phyloP scores from a whole-genome alignment of 2,113 vertebrate species.

The Prionailurus viverrinus region DNA sequence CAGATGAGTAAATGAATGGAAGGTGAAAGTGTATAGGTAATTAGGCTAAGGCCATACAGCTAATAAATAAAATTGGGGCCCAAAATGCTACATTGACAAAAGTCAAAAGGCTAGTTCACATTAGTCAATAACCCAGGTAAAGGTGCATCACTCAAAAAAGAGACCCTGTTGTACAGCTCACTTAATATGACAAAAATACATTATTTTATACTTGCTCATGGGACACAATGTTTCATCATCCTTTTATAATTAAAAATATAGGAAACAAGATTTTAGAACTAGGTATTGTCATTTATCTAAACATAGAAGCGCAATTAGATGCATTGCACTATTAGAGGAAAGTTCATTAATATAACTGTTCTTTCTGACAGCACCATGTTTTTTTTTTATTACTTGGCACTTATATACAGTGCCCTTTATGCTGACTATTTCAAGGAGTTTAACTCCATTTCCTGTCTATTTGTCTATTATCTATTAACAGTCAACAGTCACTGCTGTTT shows the following conservation, averaged over 20 bases:
- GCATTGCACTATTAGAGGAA: background rate
- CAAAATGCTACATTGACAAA: background rate
- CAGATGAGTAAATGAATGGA: background rate
- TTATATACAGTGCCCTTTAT: background rate
- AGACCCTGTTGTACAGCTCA: background rate
- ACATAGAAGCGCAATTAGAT: constrained; percentile 11
- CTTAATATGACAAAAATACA: background rate
- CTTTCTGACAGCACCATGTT: background rate
- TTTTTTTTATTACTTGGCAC: background rate
- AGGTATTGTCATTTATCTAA: constrained; percentile 13
- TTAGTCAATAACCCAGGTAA: background rate
- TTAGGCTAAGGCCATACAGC: background rate
- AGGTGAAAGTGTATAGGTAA: background rate
- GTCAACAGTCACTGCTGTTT: background rate
- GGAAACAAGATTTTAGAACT: background rate
- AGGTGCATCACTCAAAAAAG: background rate
- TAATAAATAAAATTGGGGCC: background rate
- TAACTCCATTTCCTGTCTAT: background rate
- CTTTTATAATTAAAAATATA: constrained; percentile 5
- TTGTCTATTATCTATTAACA: background rate
- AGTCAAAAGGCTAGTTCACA: background rate
- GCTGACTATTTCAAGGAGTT: constrained; percentile 15
- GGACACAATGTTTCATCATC: background rate
- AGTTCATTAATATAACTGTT: background rate
- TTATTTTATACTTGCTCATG: background rate